These are phyloP conservation scores for Acinonyx jubatus DNA, from an alignment of 2,113 vertebrate species.

Conservation along the genomic window DNA sequence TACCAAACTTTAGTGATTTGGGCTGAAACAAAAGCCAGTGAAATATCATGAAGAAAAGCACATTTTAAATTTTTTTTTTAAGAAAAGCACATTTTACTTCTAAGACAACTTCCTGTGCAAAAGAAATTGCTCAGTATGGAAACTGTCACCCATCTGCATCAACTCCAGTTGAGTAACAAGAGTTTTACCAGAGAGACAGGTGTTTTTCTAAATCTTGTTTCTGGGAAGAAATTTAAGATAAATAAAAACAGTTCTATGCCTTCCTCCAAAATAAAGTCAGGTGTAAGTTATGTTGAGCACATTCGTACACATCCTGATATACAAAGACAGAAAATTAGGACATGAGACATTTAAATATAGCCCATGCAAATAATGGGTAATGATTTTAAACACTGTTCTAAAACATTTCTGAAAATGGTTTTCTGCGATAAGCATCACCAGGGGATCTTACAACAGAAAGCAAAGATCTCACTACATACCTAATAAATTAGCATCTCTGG, in stretches of 20 bases:
- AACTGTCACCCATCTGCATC: neutral
- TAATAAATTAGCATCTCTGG: neutral
- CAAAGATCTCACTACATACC: neutral
- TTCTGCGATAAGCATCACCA: neutral
- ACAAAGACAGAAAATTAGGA: neutral
- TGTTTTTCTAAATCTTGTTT: neutral
- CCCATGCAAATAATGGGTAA: neutral
- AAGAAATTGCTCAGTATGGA: neutral
- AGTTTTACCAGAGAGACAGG: neutral
- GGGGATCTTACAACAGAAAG: neutral
- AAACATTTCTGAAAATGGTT: neutral
- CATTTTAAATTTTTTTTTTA: neutral
- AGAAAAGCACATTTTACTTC: neutral
- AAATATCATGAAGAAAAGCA: neutral
- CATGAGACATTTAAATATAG: neutral
- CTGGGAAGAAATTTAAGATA: neutral
- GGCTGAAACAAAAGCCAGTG: slow-evolving; percentile 61
- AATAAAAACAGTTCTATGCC: neutral
- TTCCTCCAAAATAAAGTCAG: neutral
- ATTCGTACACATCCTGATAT: neutral
- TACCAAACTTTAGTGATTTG: slow-evolving; percentile 89
- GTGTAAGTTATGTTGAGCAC: neutral
- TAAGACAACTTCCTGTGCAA: neutral
- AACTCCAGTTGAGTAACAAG: neutral
- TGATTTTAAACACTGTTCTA: neutral